phyloP scores from a whole-genome alignment of 2,888 invertebrate genomes.

The Pristionchus maxplancki region DNA sequence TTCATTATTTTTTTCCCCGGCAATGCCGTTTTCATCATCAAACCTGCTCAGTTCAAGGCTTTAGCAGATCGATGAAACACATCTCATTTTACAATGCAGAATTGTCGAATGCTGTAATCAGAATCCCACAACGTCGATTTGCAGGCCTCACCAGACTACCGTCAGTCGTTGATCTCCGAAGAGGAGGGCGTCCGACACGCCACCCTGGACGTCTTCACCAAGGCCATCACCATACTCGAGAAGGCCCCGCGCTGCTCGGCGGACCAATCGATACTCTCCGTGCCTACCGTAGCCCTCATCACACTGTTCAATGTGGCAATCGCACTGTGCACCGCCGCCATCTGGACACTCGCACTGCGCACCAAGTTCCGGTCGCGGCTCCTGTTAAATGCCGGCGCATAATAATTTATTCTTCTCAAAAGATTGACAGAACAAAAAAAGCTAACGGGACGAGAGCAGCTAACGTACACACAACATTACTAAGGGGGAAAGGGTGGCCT shows the following conservation, averaged over 20 bases:
- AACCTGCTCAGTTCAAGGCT: background rate
- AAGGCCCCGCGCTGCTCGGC: constrained; percentile 18
- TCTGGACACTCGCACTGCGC: constrained; percentile 51
- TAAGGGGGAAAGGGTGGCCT: background rate
- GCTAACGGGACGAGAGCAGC: constrained; percentile 16
- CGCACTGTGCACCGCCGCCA: constrained; percentile 27
- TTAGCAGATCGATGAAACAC: background rate
- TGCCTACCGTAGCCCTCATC: background rate
- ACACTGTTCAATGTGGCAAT: constrained; percentile 50
- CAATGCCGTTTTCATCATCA: background rate
- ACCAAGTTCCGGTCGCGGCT: background rate
- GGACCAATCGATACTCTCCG: background rate
- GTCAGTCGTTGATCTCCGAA: background rate
- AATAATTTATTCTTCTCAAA: constrained; percentile 20
- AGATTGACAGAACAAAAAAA: background rate
- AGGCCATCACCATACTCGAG: constrained; percentile 69
- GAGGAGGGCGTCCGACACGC: constrained; percentile 24
- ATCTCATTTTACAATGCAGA: no score
- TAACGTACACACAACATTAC: background rate
- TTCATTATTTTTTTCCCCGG: background rate
- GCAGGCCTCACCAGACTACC: background rate
- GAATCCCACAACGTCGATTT: background rate
- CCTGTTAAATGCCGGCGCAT: background rate
- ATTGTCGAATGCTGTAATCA: no score
- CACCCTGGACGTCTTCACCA: constrained; percentile 75